Evolutionary conservation across 2,113 vertebrate species (phyloP), one percentile per base, ranked within the genome.

Genomic region (Myrmecophaga tridactyla): DNA sequence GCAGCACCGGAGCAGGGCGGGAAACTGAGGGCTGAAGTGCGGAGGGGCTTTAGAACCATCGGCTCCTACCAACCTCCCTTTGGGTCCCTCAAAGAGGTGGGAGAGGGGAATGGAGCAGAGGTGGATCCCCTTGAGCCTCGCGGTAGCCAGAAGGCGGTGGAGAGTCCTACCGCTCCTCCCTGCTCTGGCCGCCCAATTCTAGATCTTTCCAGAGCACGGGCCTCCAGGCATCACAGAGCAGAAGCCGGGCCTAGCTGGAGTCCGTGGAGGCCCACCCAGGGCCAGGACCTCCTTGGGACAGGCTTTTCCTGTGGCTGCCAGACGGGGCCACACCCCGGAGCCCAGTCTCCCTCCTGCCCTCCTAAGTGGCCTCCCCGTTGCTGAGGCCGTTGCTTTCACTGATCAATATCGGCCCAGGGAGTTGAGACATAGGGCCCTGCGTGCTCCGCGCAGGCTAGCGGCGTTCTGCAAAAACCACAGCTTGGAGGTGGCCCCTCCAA

Each of bases 21-120:
- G 21, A 36, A 11, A 7, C 60, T 27, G 51, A 2, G 1, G 25
- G 6, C 0, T 1, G 43, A 4, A 4, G 6, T 7, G 6, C 15
- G n/a, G 63, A 41, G 11, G 8, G 17, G 17, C 27, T 56, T 67
- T 12, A 0, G 85, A 23, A 10, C 20, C 48, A 31, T 4, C 8
- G 9, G 6, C 65, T 6, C 51, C 34, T 21, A 12, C 36, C 9
- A 17, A 15, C 46, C 25, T 62, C 9, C 46, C 21, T 7, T 23
- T 4, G 2, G 11, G 8, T 11, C 15, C 5, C 39, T 21, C 34
- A n/a, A n/a, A n/a, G n/a, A n/a, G n/a, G n/a, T n/a, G n/a, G 36
- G 53, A 72, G n/a, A 43, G 18, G 25, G 48, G 29, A 4, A 25
- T 7, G 8, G 51, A 13, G 60, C 15, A 12, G 11, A 56, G 27